Base-by-base conservation (phyloP, 2,113 vertebrate genomes). In the Cavia porcellus region DNA sequence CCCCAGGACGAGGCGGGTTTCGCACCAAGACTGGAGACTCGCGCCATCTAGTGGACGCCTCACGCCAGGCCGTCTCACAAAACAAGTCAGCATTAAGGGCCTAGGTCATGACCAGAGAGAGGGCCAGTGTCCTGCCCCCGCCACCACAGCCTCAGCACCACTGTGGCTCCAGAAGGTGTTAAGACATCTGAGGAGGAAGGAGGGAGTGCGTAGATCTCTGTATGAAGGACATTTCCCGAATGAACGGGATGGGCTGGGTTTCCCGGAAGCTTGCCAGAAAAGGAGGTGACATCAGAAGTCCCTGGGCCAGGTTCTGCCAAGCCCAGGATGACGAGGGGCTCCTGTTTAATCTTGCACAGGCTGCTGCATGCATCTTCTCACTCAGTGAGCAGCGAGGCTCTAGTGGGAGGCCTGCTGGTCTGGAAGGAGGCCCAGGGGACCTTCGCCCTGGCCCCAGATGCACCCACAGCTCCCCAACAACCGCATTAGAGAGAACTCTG, bases 31-130 rank as follows among this genome's bases (percentile, higher is more conserved):
- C 57, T 68, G 57, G 66, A 52, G 1, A 81, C 89, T 98, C 85
- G 97, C 79, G 96, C 98, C 98, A 98, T n/a, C 98, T 98, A 91
- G 97, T 95, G 98, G 96, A 97, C 15, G 0, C 35, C 47, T 3
- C 13, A 0, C 8, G 64, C 14, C 6, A 11, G 64, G 20, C 52
- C 0, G 9, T 19, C 38, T 68, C 13, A 35, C 52, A 86, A 80
- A 28, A 59, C 32, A 70, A 74, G 13, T 3, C 6, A 0, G 28
- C 20, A 0, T 28, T 35, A 45, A 45, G 20, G 32, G 0, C 1
- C 45, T 57, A 2, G 52, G 17, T 19, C 47, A 22, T 4, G 13
- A 59, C 3, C 1, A 45, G 38, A n/a, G 4, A 10, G 50, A 8
- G 17, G 30, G 11, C 47, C 84, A 66, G 75, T 1, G 42, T 14